Percentiles rank a stretch among this genome's conserved stretches.
Evolutionary conservation across 1,140 invertebrate species (phyloP).

Genomic region (Pinna nobilis): DNA sequence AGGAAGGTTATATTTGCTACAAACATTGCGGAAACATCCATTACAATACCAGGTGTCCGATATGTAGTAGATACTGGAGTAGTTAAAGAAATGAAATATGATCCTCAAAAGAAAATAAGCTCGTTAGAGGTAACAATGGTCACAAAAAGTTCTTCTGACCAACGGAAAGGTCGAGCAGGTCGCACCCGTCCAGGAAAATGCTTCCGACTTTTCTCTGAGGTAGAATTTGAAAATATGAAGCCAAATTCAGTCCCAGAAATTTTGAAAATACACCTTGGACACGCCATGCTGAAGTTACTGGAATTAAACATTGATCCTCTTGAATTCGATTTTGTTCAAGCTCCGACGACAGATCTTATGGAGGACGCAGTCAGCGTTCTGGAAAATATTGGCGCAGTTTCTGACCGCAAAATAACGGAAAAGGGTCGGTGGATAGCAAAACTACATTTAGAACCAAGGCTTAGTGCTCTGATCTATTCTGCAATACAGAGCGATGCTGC

Average conservation of each 20-base stretch:
- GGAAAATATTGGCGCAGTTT: constrained; percentile 55
- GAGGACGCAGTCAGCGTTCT: constrained; percentile 52
- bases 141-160: constrained; percentile 67
- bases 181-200: constrained; percentile 64
- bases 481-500: constrained; percentile 75
- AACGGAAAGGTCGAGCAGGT: constrained; percentile 70
- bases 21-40: constrained; percentile 73
- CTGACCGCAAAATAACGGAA: constrained; percentile 62
- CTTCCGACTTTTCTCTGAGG: constrained; percentile 66
- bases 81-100: constrained; percentile 67
- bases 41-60: constrained; percentile 70
- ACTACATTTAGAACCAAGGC: constrained; percentile 63
- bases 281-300: constrained; percentile 63
- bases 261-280: constrained; percentile 59
- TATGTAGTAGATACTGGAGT: constrained; percentile 72
- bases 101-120: constrained; percentile 63
- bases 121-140: constrained; percentile 50
- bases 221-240: constrained; percentile 56
- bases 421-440: constrained; percentile 66
- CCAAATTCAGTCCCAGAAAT: constrained; percentile 62
- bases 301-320: constrained; percentile 58
- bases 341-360: constrained; percentile 56
- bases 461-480: constrained; percentile 51
- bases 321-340: constrained; percentile 66
- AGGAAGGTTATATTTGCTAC: constrained; percentile 72